Percentiles rank a stretch among this genome's conserved stretches.
Evolutionary conservation across 2,888 invertebrate genomes (phyloP).

Genomic region (Pterostichus niger): DNA sequence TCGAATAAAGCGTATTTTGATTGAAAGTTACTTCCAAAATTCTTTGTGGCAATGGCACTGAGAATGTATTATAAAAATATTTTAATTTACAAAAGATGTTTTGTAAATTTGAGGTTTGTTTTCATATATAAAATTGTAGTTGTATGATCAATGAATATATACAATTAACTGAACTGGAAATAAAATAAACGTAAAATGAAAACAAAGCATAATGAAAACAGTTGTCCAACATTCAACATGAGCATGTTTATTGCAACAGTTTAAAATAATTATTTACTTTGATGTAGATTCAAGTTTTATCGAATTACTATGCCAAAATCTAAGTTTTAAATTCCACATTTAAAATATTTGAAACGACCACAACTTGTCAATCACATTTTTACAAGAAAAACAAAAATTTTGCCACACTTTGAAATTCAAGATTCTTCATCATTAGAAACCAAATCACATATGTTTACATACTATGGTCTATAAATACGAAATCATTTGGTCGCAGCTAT

Average conservation of each 20-base stretch:
- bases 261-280: background rate
- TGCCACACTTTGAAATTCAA: background rate
- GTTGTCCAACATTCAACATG: background rate
- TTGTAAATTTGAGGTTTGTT: no score
- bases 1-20: no score
- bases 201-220: background rate
- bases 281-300: background rate
- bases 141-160: background rate
- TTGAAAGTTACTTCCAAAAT: no score
- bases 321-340: background rate
- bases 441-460: background rate
- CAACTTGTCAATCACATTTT: conserved; percentile 19
- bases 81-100: no score
- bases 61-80: no score
- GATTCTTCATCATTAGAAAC: background rate
- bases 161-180: background rate
- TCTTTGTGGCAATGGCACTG: no score
- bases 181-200: conserved; percentile 4
- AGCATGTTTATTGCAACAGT: background rate
- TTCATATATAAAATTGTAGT: background rate
- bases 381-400: background rate
- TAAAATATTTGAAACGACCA: background rate
- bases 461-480: background rate
- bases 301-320: background rate
- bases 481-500: conserved; percentile 43